These are phyloP conservation scores for Anguilla pacifica DNA, from an alignment of 2,797 vertebrate species.

Conservation along the genomic window DNA sequence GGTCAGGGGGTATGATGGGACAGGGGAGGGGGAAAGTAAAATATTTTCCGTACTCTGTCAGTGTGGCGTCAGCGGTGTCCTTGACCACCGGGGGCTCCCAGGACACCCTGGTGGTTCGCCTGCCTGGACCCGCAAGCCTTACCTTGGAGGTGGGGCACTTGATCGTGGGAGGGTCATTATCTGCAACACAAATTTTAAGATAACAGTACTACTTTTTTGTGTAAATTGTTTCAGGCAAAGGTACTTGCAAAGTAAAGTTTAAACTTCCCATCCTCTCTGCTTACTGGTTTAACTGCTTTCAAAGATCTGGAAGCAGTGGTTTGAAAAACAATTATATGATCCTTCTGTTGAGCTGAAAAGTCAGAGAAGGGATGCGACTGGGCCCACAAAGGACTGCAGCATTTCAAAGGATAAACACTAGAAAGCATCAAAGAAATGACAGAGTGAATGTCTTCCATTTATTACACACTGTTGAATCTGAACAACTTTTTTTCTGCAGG, in stretches of 20 bases:
- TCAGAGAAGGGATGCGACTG: not conserved
- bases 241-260: not conserved
- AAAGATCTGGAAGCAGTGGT: not conserved
- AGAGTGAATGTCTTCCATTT: not conserved
- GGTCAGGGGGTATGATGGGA: not conserved
- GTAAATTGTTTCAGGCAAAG: not conserved
- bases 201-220: too few relatives aligned
- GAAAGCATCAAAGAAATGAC: not conserved
- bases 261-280: not conserved
- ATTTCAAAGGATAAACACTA: not conserved
- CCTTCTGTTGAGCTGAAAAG: not conserved
- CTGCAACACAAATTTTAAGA: slow-evolving; percentile 63
- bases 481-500: not conserved
- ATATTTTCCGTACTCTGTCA: slow-evolving; percentile 70
- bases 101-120: slow-evolving; percentile 80
- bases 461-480: not conserved
- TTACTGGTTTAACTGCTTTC: not conserved
- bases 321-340: not conserved
- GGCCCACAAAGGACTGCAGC: not conserved
- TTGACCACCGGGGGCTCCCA: slow-evolving; percentile 87
- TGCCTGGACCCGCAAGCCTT: slow-evolving; percentile 87
- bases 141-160: slow-evolving; percentile 87
- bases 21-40: not conserved
- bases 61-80: slow-evolving; percentile 84
- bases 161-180: slow-evolving; percentile 91